Base-by-base conservation (phyloP, 2,888 invertebrate species). In the Agapostemon virescens region DNA sequence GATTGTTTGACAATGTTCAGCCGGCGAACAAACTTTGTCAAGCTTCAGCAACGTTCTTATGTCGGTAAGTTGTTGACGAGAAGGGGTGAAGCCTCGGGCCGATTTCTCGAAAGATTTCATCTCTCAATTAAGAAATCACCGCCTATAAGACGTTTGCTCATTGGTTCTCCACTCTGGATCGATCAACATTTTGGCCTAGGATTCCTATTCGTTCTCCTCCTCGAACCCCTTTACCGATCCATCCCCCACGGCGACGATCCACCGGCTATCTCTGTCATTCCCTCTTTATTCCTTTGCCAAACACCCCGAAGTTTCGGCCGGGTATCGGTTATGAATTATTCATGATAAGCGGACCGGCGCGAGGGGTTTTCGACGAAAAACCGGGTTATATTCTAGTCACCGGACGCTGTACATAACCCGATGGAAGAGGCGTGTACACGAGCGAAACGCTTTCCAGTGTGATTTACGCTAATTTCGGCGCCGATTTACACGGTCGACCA, bases 381-480 rank as follows among this genome's bases (percentile, higher is more conserved):
- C 75, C 76, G 67, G 73, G 78, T 83, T 81, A 83, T 80, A 82
- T 73, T 82, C 82, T 84, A 81, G 69, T 77, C 71, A 74, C 82
- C 84, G 87, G 81, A 86, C 73, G 78, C 70, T 81, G 74, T 84
- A 84, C 72, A 85, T 84, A 83, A 85, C 77, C 72, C 58, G 61
- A 64, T 17, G 30, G 58, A 63, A 26, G 63, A 55, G 42, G 72
- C 13, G 74, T 40, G 79, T 61, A 69, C 68, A 74, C 63, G 72
- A 80, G 26, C 69, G 69, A 70, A 76, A 77, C 78, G 85, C 81
- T 87, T 84, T 83, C 76, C 78, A 76, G 85, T 86, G 87, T 89
- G 88, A 90, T 90, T 90, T 89, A 90, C 88, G 90, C 87, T 91
- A 90, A 90, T 91, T 90, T 89, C 84, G 80, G 79, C 73, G 42